Evolutionary conservation across 2,113 vertebrate genomes (phyloP).

Genomic region (Dicentrarchus labrax): DNA sequence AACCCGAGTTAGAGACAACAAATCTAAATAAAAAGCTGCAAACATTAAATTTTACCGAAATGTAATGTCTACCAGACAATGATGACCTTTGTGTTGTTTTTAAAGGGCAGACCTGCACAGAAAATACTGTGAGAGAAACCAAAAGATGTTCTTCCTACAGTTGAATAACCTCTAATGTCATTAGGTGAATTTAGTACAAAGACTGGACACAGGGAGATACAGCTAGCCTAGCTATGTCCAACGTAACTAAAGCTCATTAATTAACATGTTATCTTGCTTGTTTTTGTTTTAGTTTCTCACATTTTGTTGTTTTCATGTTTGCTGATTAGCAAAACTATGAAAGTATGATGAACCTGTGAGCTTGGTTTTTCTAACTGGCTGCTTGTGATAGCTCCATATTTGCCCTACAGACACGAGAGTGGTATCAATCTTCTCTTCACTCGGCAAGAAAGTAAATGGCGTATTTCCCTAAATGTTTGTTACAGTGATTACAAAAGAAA

Average conservation of each 20-base stretch:
- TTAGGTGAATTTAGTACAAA: neutral
- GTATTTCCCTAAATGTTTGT: neutral
- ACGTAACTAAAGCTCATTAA: neutral
- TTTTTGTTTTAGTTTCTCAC: neutral
- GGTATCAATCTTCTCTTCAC: neutral
- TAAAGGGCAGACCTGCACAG: neutral
- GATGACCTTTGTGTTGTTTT: neutral
- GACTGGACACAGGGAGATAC: neutral
- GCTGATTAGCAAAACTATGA: no score
- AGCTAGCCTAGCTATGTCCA: neutral
- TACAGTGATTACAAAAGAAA: neutral
- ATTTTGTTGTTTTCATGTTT: no score
- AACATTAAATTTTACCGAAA: neutral
- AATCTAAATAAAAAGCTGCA: neutral
- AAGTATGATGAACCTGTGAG: neutral
- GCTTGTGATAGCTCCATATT: neutral
- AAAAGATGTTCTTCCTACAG: neutral
- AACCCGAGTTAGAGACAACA: no score
- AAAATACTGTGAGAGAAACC: neutral
- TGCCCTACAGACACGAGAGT: neutral
- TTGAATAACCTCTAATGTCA: neutral
- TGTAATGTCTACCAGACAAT: neutral
- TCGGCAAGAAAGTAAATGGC: neutral
- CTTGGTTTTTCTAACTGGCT: neutral
- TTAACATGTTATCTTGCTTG: neutral